Evolutionary conservation across 2,797 vertebrate species (phyloP), one percentile per base, ranked within the genome.

Genomic region (Okamejei kenojei): DNA sequence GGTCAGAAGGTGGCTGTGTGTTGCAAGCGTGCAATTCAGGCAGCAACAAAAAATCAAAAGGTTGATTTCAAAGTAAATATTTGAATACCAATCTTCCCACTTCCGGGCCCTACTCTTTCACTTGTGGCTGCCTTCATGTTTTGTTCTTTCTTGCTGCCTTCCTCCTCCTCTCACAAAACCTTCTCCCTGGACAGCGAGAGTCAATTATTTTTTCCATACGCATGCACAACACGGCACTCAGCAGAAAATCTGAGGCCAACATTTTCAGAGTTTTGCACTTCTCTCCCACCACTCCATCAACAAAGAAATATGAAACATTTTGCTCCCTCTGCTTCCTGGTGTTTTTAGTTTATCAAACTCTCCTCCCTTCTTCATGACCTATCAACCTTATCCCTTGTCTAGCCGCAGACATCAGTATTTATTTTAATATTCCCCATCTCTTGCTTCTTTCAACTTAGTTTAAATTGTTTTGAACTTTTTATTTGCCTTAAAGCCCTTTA

Each of bases 1-100:
- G 61, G 61, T 65, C 61, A 88, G 32, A 88, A 88, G 32, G 61
- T 88, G 58, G 61, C 15, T 65, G 61, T 65, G 58, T 35, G 61
- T 61, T 88, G 61, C 63, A 63, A 88, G 61, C 84, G 19, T 13
- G n/a, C n/a, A 88, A 65, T 88, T 88, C 63, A 65, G 84, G 84
- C 63, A 88, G 61, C 7, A 65, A 32, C 84, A 88, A 65, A 86
- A 65, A 32, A 88, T 65, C 84, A 65, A 88, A 88, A 88, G 84
- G 13, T n/a, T 65, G 61, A 32, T 65, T 88, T 88, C 84, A 88
- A 65, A 88, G 63, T 88, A 88, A 88, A 65, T 88, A 88, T 88
- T 65, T 88, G 84, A 88, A 88, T 88, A 88, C 84, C 58, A 65
- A 65, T 15, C 84, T 88, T 19, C 7, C n/a, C 84, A 88, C 84